Conservation (phyloP, 2,113 vertebrate species). For the Desmodus rotundus region DNA sequence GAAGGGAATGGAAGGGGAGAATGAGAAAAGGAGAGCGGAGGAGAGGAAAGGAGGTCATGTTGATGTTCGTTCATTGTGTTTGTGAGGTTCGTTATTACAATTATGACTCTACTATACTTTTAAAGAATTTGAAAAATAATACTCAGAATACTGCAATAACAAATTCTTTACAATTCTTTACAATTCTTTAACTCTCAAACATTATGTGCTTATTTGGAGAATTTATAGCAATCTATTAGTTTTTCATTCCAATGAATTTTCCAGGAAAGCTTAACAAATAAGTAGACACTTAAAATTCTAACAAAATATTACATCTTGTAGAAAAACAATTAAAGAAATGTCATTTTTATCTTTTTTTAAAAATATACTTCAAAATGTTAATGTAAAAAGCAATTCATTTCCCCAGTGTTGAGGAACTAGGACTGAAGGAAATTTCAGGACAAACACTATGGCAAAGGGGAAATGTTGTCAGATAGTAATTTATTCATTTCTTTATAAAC, state of each 20-base stretch:
- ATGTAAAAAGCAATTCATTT: not conserved
- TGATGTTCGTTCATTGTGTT: not conserved
- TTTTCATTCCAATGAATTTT: not conserved
- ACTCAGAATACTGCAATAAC: constrained; percentile 2
- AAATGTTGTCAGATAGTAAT: not conserved
- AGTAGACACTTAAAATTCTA: not conserved
- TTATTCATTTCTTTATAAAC: too few relatives aligned
- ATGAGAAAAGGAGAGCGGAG: not conserved
- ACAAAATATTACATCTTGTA: not conserved
- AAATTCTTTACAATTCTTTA: too few relatives aligned
- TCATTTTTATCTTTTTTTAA: not conserved
- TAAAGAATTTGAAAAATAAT: constrained; percentile 13
- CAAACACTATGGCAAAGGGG: not conserved
- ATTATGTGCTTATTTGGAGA: not conserved
- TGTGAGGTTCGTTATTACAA: not conserved
- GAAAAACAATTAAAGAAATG: not conserved
- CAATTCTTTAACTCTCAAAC: not conserved
- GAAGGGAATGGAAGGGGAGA: too few relatives aligned
- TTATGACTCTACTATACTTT: not conserved
- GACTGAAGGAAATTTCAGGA: not conserved
- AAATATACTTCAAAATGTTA: not conserved
- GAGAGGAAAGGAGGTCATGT: too few relatives aligned
- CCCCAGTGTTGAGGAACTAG: not conserved
- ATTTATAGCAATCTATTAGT: not conserved
- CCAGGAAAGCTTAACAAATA: not conserved